Base-by-base conservation (phyloP, 2,797 vertebrate genomes). In the Silurus lanzhouensis region DNA sequence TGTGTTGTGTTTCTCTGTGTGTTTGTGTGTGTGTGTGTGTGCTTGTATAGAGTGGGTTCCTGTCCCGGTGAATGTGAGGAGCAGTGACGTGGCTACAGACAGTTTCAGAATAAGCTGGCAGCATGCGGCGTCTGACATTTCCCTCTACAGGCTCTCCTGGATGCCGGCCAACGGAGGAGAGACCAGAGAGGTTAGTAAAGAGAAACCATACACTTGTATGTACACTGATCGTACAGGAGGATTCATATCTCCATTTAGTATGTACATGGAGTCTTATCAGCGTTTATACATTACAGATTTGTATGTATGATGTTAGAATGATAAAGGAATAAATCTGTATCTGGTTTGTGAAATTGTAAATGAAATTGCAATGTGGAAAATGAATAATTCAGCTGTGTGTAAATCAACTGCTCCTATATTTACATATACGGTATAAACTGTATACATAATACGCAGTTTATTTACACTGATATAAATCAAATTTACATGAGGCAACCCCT, bases 91-190 rank as follows among this genome's bases (percentile, higher is more conserved):
- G 87, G 93, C 94, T 1, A 88, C 94, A 1, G 92, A 97, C 52
- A 94, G 96, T 87, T 97, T 99, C 91, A 94, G 94, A 87, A 95
- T 99, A 87, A 96, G 91, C 76, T 99, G 98, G 98, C 92, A 93
- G 61, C 95, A 95, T 6, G 91, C 96, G 0, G 96, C 97, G 0
- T 91, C 93, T 3, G 96, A 98, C 22, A 95, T 96, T 81, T 92
- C 95, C 0, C 92, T 95, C 82, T 98, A 99, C 93, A 95, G 96
- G 83, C 90, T 99, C 88, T 93, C 89, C 88, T 99, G 97, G 97
- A 95, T 93, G 1, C 93, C 97, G 19, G 92, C 94, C 1, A 94
- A 93, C 0, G 97, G 96, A 4, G 96, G 95, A 14, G 95, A 95
- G 66, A 90, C 94, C 0, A 91, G 94, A 81, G 97, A 98, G 94